Conservation (phyloP, 2,113 vertebrate species). For the Sula dactylatra region DNA sequence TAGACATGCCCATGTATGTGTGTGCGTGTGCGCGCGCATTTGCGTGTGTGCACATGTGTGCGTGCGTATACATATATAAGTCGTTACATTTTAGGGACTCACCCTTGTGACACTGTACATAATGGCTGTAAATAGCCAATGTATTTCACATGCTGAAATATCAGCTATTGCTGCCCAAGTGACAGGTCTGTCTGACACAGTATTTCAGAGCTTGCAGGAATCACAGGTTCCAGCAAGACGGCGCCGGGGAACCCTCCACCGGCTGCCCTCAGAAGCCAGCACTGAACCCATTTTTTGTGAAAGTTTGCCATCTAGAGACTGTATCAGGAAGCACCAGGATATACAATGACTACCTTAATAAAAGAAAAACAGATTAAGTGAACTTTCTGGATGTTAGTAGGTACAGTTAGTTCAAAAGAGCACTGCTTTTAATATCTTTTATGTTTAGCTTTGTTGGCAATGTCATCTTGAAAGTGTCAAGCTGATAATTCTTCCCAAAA, state of each 20-base stretch:
- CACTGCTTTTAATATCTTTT: background rate
- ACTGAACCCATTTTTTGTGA: constrained; percentile 11
- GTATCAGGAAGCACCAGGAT: background rate
- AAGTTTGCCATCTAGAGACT: constrained; percentile 74
- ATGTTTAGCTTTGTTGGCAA: background rate
- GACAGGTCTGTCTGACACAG: rapidly evolving
- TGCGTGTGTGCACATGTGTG: no score
- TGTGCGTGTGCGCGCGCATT: rapidly evolving
- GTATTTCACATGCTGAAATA: background rate
- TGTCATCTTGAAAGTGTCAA: background rate
- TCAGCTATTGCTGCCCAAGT: rapidly evolving
- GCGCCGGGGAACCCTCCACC: rapidly evolving
- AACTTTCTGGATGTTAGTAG: background rate
- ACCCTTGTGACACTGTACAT: rapidly evolving
- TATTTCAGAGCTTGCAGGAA: rapidly evolving
- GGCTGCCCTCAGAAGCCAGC: background rate
- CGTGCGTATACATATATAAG: rapidly evolving
- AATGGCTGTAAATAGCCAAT: no score
- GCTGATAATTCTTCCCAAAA: background rate
- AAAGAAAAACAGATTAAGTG: background rate
- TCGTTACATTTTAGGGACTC: background rate
- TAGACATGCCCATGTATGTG: rapidly evolving
- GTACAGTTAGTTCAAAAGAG: background rate
- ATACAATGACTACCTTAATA: background rate
- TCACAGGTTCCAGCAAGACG: rapidly evolving